These are phyloP conservation scores for Drosophila leontia DNA, from an alignment of 1,140 invertebrate genomes.

Conservation along the genomic window DNA sequence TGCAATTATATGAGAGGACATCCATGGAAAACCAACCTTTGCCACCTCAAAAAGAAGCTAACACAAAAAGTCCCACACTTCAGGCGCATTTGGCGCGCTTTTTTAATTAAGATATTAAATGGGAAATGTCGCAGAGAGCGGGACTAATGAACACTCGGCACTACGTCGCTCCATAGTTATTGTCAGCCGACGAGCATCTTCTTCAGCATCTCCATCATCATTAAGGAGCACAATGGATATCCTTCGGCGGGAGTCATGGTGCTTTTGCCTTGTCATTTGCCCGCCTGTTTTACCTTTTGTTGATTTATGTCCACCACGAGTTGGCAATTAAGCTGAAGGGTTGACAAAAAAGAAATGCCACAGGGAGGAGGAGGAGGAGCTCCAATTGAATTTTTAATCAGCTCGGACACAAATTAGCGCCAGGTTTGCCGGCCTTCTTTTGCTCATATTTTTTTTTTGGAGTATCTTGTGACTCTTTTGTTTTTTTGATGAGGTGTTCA, in stretches of 20 bases:
- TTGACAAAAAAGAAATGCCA: constrained; percentile 23
- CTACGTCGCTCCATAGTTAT: constrained; percentile 47
- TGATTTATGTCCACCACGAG: constrained; percentile 55
- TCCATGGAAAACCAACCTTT: constrained; percentile 55
- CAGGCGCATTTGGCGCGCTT: constrained; percentile 47
- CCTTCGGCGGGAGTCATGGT: constrained; percentile 2
- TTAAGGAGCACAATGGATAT: constrained; percentile 57
- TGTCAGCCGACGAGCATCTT: constrained; percentile 23
- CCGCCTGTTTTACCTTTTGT: constrained; percentile 67
- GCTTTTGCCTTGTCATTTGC: constrained; percentile 53
- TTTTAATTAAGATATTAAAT: constrained; percentile 81
- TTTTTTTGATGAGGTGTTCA: constrained; percentile 41
- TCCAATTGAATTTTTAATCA: constrained; percentile 77
- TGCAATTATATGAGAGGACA: constrained; percentile 57
- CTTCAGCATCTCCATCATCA: constrained; percentile 55
- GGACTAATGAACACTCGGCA: constrained; percentile 63
- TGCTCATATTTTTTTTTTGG: constrained; percentile 34
- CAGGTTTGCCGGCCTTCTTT: constrained; percentile 18
- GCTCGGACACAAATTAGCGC: constrained; percentile 74
- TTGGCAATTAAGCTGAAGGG: constrained; percentile 68
- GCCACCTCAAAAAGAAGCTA: constrained; percentile 19
- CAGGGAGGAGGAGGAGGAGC: neutral
- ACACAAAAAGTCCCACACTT: constrained; percentile 45
- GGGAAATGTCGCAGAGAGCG: constrained; percentile 44
- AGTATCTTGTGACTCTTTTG: constrained; percentile 24